A percentile compares a stretch with the other conserved stretches of the same genome.
Evolutionary conservation across 2,888 invertebrate genomes (phyloP).

Genomic region (Parnassius orleans): DNA sequence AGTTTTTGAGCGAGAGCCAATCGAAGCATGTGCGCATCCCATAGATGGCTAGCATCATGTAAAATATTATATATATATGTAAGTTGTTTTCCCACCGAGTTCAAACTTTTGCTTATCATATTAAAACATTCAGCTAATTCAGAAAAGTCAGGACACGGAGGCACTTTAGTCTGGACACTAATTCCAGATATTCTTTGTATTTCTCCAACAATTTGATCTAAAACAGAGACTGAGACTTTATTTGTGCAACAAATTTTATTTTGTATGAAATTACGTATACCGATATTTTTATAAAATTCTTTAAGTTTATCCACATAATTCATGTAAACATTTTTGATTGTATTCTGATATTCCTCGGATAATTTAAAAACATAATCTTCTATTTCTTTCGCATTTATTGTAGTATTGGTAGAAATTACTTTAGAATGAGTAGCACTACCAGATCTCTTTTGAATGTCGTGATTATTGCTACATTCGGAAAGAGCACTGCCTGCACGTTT

Average conservation of each 20-base stretch:
- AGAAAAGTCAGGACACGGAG: slow-evolving; percentile 30
- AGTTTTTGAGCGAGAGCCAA: slow-evolving; percentile 58
- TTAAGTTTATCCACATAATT: slow-evolving; percentile 40
- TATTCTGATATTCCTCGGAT: slow-evolving; percentile 51
- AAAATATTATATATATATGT: slow-evolving; percentile 54
- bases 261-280: slow-evolving; percentile 21
- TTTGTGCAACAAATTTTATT: slow-evolving; percentile 23
- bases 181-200: slow-evolving; percentile 1
- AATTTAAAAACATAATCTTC: slow-evolving; percentile 46
- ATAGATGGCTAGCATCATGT: slow-evolving; percentile 59
- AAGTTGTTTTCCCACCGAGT: slow-evolving; percentile 52
- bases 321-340: slow-evolving; percentile 45
- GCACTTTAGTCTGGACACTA: slow-evolving; percentile 28
- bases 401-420: slow-evolving; percentile 24
- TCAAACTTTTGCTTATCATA: slow-evolving; percentile 53
- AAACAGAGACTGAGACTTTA: slow-evolving; percentile 3
- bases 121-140: slow-evolving; percentile 40
- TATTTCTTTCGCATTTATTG: slow-evolving; percentile 36
- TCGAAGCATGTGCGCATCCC: slow-evolving; percentile 62
- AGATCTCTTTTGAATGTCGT: slow-evolving; percentile 32
- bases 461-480: slow-evolving; percentile 36
- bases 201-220: slow-evolving; percentile 18
- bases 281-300: slow-evolving; percentile 34
- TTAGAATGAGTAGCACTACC: slow-evolving; percentile 30
- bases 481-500: slow-evolving; percentile 37